Percentiles rank a stretch among this genome's conserved stretches.
Conservation (phyloP, 2,113 vertebrate genomes). For the Trematomus loennbergii region DNA sequence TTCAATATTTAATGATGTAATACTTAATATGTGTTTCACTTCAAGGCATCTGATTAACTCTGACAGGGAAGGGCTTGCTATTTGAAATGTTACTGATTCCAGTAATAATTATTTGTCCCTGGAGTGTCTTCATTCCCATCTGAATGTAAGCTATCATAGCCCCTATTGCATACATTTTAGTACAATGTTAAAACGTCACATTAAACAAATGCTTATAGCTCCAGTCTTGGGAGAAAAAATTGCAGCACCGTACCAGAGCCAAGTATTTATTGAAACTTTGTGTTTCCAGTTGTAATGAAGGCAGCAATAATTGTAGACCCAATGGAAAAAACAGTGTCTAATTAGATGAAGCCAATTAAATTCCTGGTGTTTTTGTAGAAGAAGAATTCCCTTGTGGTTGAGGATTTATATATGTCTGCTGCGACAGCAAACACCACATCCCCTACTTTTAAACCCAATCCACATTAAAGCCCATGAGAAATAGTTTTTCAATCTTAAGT, state of each 20-base stretch:
- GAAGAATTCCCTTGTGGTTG: constrained; percentile 6
- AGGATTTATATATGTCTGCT: constrained; percentile 13
- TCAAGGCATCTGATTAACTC: constrained; percentile 22
- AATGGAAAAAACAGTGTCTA: constrained; percentile 17
- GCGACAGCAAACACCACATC: constrained; percentile 8
- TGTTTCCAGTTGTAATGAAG: constrained; percentile 16
- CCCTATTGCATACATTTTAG: constrained; percentile 4
- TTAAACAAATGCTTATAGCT: constrained; percentile 26
- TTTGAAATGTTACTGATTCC: constrained; percentile 5
- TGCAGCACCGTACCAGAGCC: not conserved
- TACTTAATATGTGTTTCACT: constrained; percentile 8
- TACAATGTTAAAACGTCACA: constrained; percentile 23
- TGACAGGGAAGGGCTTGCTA: not conserved
- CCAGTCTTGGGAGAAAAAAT: not conserved
- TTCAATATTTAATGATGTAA: constrained; percentile 22
- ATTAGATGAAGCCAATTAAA: constrained; percentile 32
- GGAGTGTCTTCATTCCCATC: not conserved
- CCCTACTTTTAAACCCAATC: not conserved
- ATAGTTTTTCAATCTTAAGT: not conserved
- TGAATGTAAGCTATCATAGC: not conserved
- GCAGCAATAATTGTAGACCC: not conserved
- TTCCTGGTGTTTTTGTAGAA: constrained; percentile 16
- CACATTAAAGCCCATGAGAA: not conserved
- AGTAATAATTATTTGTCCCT: constrained; percentile 2
- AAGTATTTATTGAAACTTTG: constrained; percentile 16